phyloP scores from a whole-genome alignment of 2,113 vertebrate species.

The Poecilia latipinna region DNA sequence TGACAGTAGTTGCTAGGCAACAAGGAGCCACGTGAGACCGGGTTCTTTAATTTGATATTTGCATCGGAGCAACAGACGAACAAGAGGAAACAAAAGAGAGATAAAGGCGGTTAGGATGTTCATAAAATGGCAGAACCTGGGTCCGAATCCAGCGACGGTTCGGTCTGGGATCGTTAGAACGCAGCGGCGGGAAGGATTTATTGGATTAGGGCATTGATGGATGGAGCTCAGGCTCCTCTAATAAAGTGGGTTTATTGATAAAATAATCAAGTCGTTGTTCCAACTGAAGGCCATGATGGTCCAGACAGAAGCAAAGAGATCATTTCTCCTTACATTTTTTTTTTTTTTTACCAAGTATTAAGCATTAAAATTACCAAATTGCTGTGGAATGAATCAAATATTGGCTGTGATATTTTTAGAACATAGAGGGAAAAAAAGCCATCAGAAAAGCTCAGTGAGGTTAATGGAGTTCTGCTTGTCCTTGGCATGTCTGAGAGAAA shows the following conservation, averaged over 20 bases:
- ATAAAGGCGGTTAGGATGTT: conserved; percentile 21
- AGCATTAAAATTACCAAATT: neutral
- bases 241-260: conserved; percentile 31
- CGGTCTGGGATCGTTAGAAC: conserved; percentile 17
- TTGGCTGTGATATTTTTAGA: neutral
- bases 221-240: neutral
- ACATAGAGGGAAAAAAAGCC: neutral
- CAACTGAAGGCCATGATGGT: neutral
- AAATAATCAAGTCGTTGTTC: conserved; percentile 9
- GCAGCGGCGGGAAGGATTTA: conserved; percentile 18
- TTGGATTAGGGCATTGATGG: conserved; percentile 11
- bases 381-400: neutral
- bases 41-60: conserved; percentile 75
- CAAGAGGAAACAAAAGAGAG: conserved; percentile 10
- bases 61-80: conserved; percentile 55
- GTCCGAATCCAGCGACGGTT: conserved; percentile 19
- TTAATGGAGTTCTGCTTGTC: conserved; percentile 2
- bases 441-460: neutral
- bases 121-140: conserved; percentile 30
- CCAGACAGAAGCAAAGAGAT: neutral
- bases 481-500: neutral
- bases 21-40: conserved; percentile 68
- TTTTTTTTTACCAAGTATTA: neutral
- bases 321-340: neutral
- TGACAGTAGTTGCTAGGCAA: conserved; percentile 82